Evolutionary conservation across 2,888 invertebrate genomes (phyloP).

Genomic region (Cepaea hortensis): DNA sequence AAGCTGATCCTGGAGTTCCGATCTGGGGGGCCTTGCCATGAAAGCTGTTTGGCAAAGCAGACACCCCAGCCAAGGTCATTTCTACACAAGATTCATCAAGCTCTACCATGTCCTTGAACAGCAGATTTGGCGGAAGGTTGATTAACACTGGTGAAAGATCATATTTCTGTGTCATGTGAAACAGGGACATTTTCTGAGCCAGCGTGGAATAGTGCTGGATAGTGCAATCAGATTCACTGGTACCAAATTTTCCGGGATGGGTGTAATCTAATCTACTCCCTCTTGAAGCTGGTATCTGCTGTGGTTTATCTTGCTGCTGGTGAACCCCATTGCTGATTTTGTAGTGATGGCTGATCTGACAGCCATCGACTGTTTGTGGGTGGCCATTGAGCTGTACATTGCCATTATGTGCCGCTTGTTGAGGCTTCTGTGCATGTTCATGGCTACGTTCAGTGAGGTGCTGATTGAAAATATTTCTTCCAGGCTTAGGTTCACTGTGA

Average conservation of each 20-base stretch:
- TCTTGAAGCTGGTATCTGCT: conserved; percentile 39
- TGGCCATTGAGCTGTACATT: neutral
- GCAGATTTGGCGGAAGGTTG: conserved; percentile 54
- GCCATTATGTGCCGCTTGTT: neutral
- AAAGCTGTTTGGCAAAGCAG: conserved; percentile 46
- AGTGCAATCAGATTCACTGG: conserved; percentile 48
- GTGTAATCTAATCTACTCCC: conserved; percentile 51
- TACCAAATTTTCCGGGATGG: conserved; percentile 47
- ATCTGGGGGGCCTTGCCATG: conserved; percentile 60
- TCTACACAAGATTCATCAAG: conserved; percentile 42
- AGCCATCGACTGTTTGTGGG: neutral
- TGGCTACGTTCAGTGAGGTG: neutral
- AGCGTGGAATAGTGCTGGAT: neutral
- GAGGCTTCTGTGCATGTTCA: neutral
- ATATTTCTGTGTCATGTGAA: conserved; percentile 64
- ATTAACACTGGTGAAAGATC: conserved; percentile 60
- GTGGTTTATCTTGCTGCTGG: neutral
- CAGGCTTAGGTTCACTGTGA: conserved; percentile 10
- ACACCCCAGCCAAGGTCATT: conserved; percentile 32
- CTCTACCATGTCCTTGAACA: conserved; percentile 23
- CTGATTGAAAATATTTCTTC: neutral
- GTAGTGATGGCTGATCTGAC: neutral
- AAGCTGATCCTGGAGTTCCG: conserved; percentile 68
- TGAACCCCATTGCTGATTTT: neutral
- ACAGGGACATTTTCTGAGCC: conserved; percentile 58